Conservation (phyloP, 1,140 invertebrate species). For the Drosophila parvula region DNA sequence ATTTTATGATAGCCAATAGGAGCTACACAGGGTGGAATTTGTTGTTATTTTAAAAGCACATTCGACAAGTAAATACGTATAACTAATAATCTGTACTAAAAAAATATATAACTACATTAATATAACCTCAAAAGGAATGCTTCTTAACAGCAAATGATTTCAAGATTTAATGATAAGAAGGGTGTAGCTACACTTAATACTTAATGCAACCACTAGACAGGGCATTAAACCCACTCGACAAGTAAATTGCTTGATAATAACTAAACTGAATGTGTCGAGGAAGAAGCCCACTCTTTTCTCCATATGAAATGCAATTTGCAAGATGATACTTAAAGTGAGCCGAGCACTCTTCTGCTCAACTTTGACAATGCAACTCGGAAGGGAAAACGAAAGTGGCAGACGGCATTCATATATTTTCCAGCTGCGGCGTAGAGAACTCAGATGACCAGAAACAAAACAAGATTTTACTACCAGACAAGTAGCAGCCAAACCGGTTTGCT, state of each 20-base stretch:
- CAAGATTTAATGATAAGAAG: neutral
- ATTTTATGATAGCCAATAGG: constrained; percentile 30
- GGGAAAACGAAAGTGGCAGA: constrained; percentile 65
- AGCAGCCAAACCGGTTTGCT: constrained; percentile 68
- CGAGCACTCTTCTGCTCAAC: constrained; percentile 7
- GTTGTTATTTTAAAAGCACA: neutral
- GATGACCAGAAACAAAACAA: constrained; percentile 51
- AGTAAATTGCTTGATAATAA: constrained; percentile 67
- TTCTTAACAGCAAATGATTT: neutral
- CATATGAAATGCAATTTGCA: constrained; percentile 60
- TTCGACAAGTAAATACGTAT: neutral
- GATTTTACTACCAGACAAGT: constrained; percentile 50
- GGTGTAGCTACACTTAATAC: constrained; percentile 14
- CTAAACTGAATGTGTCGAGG: constrained; percentile 39
- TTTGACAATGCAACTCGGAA: constrained; percentile 38
- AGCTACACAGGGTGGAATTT: constrained; percentile 1
- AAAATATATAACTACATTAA: too few species aligned
- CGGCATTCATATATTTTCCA: constrained; percentile 40
- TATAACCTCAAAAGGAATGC: neutral
- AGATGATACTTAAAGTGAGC: constrained; percentile 54
- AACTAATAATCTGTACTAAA: too few species aligned
- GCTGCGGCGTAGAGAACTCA: constrained; percentile 49
- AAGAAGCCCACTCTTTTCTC: constrained; percentile 39
- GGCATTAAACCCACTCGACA: constrained; percentile 57
- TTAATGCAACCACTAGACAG: constrained; percentile 47